Base-by-base conservation (phyloP, 1,140 invertebrate genomes). In the Drosophila parabipectinata region DNA sequence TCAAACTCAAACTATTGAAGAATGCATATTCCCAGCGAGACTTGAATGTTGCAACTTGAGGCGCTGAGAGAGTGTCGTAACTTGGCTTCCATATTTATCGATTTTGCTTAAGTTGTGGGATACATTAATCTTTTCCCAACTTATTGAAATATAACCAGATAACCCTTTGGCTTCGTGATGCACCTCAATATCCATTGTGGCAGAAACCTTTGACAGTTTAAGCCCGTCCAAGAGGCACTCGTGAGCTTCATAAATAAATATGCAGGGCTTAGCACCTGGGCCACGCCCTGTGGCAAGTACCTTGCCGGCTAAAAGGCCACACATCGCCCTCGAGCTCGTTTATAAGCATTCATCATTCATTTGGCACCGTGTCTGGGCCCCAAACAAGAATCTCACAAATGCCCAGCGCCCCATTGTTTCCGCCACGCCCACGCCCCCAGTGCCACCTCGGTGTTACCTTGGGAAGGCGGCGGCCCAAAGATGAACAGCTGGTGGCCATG, bases 311-410 rank as follows among this genome's bases (percentile, higher is more conserved):
- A 67, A 72, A 76, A 83, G 79, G 79, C 82, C 79, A 62, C 75
- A 54, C 64, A 53, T 59, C 57, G 75, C 64, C 75, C 79, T 72
- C 41, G 64, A 56, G 74, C 82, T 87, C 82, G 77, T 87, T 87
- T 75, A 81, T 87, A 72, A 72, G 78, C 82, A 87, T 87, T 87
- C 71, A 87, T 87, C 83, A 87, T 78, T 85, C 77, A 87, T 81
- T 77, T 84, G 72, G 77, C 78, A 75, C 59, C 61, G 53, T 64
- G 77, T 56, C 60, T 71, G 60, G 44, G 21, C 47, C 44, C 32
- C 41, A 50, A 67, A 58, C 50, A 74, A 68, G 69, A 84, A 79
- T 84, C 63, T 60, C 74, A 72, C 83, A 80, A 85, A 77, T 74
- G 73, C 62, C 64, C 57, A 59, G 37, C 59, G 50, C 52, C 37